Percentiles rank a stretch among this genome's conserved stretches.
phyloP scores from a whole-genome alignment of 2,113 vertebrate genomes.

The Balaeniceps rex region DNA sequence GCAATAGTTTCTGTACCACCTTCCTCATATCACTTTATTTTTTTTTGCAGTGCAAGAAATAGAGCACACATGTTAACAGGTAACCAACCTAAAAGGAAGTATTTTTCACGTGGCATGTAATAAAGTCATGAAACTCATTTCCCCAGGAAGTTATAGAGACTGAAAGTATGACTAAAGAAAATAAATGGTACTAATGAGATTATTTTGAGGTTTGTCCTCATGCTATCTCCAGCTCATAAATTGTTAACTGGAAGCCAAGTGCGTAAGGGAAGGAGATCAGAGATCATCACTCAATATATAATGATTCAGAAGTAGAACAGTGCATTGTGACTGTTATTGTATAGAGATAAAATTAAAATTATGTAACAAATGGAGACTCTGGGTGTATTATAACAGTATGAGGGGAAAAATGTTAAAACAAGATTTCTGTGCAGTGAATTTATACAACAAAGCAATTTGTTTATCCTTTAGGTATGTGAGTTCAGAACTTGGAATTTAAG shows the following conservation, averaged over 20 bases:
- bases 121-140: background rate
- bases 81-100: background rate
- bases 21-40: background rate
- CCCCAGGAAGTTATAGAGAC: background rate
- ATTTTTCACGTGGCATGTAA: background rate
- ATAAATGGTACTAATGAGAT: constrained; percentile 8
- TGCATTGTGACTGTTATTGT: background rate
- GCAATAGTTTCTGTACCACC: background rate
- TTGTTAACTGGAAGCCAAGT: background rate
- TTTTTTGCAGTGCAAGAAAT: background rate
- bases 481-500: background rate
- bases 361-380: background rate
- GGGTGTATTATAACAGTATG: background rate
- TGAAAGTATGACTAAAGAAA: constrained; percentile 12
- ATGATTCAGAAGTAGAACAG: background rate
- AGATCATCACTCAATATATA: background rate
- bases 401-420: background rate
- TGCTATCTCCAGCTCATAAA: background rate
- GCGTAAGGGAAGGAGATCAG: background rate
- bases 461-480: background rate
- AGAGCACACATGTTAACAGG: background rate
- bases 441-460: background rate
- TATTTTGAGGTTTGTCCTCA: background rate
- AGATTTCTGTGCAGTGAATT: background rate
- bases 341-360: background rate